phyloP scores from a whole-genome alignment of 2,113 vertebrate genomes.

The Neotragus pygmaeus region DNA sequence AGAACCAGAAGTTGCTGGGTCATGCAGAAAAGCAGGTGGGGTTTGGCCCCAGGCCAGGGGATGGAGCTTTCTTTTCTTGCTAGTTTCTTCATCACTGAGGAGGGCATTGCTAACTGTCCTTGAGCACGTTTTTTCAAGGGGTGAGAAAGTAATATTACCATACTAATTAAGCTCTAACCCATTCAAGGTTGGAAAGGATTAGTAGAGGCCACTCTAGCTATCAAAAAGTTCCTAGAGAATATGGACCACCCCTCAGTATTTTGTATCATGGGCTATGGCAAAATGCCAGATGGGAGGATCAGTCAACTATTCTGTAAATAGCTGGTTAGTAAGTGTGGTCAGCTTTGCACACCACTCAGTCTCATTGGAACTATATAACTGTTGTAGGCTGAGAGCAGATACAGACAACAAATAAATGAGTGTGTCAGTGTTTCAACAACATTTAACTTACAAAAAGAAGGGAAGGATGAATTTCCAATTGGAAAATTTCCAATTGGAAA shows the following conservation, averaged over 20 bases:
- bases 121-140: background rate
- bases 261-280: background rate
- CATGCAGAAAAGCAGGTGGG: background rate
- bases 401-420: background rate
- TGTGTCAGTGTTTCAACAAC: background rate
- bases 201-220: background rate
- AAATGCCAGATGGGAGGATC: background rate
- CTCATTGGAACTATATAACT: background rate
- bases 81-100: background rate
- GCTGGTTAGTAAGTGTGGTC: background rate
- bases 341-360: background rate
- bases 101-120: background rate
- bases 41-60: background rate
- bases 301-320: background rate
- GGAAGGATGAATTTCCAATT: background rate
- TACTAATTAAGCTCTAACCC: background rate
- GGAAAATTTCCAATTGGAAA: background rate
- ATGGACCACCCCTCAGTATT: background rate
- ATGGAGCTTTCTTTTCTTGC: background rate
- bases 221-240: background rate
- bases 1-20: background rate
- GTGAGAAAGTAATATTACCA: background rate
- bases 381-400: background rate
- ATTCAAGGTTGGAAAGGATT: background rate
- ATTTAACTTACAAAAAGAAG: background rate